Conservation (phyloP, 2,888 invertebrate species). For the Antheraea yamamai region DNA sequence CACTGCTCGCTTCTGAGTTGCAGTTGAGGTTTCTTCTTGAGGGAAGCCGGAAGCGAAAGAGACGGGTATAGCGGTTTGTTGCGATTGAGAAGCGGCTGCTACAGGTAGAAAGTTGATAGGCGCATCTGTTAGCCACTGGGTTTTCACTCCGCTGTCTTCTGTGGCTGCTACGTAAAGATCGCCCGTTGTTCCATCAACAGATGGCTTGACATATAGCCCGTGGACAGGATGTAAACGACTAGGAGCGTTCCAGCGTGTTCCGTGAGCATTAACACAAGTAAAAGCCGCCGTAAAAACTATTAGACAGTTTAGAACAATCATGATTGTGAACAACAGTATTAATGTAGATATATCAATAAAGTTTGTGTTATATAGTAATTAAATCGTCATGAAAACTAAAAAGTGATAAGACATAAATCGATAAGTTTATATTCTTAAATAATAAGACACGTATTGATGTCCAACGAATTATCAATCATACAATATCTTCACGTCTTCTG, state of each 20-base stretch:
- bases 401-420: neutral
- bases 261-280: slow-evolving; percentile 33
- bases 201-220: slow-evolving; percentile 70
- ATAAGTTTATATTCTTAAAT: neutral
- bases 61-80: slow-evolving; percentile 39
- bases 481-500: slow-evolving; percentile 20
- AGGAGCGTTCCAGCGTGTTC: slow-evolving; percentile 48
- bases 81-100: slow-evolving; percentile 41
- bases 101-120: slow-evolving; percentile 62
- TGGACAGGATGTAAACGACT: slow-evolving; percentile 68
- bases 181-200: slow-evolving; percentile 67
- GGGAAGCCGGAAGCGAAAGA: slow-evolving; percentile 44
- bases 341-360: neutral
- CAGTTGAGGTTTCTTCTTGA: slow-evolving; percentile 46
- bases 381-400: neutral
- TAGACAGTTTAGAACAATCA: slow-evolving; percentile 11
- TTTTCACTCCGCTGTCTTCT: slow-evolving; percentile 64
- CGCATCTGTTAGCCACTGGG: slow-evolving; percentile 71
- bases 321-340: neutral
- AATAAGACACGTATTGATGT: slow-evolving; percentile 17
- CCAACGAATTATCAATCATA: slow-evolving; percentile 12
- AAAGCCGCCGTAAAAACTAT: neutral
- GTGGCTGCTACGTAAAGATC: slow-evolving; percentile 75
- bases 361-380: slow-evolving; percentile 10
- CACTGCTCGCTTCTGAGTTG: slow-evolving; percentile 57